Percentiles rank a stretch among this genome's conserved stretches.
These are phyloP conservation scores for Coelinius sp. DNA, from an alignment of 2,888 invertebrate genomes.

Conservation along the genomic window DNA sequence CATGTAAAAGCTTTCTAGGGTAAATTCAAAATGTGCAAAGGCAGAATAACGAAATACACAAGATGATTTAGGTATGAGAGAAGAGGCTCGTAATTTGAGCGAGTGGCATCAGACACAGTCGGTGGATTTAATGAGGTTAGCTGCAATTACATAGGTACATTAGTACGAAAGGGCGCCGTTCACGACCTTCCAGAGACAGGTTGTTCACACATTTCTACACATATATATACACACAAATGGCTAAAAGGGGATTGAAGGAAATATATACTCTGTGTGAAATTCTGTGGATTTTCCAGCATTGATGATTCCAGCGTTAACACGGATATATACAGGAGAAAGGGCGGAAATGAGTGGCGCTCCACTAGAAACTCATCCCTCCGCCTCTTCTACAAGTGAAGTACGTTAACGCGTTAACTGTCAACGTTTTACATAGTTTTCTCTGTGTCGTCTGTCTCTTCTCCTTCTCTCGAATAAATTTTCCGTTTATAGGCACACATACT, in stretches of 20 bases:
- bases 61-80: neutral
- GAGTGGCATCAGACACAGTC: slow-evolving; percentile 62
- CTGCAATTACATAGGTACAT: slow-evolving; percentile 70
- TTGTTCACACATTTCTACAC: slow-evolving; percentile 39
- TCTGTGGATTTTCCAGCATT: slow-evolving; percentile 22
- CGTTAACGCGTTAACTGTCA: slow-evolving; percentile 58
- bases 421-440: slow-evolving; percentile 36
- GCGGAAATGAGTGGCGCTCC: slow-evolving; percentile 37
- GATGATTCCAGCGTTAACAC: slow-evolving; percentile 34
- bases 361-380: neutral
- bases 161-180: slow-evolving; percentile 60
- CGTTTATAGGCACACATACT: slow-evolving; percentile 8
- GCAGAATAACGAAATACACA: neutral
- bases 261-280: neutral
- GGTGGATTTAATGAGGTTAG: slow-evolving; percentile 68
- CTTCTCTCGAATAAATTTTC: neutral
- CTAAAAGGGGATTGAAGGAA: slow-evolving; percentile 26
- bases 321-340: slow-evolving; percentile 34
- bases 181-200: neutral
- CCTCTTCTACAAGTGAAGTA: slow-evolving; percentile 44
- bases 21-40: neutral
- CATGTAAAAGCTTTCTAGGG: too few relatives aligned
- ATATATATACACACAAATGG: slow-evolving; percentile 42
- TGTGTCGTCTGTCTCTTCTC: slow-evolving; percentile 1
- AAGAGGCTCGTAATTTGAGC: slow-evolving; percentile 43